Evolutionary conservation across 1,140 invertebrate genomes (phyloP), one percentile per base, ranked within the genome.

Genomic region (Brachionus koreanus): DNA sequence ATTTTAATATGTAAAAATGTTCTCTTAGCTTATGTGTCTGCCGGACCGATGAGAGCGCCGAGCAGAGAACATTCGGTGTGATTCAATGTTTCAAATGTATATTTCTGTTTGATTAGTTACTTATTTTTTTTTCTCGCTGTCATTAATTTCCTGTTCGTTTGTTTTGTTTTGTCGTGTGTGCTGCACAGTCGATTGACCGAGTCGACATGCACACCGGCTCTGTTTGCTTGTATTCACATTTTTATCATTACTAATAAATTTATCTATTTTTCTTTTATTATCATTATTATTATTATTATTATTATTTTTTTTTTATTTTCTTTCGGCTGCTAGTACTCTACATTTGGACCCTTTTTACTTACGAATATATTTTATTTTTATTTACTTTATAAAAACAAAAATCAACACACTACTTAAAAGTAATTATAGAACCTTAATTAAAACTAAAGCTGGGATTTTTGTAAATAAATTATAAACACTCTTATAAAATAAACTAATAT

Each of bases 291-390:
- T 57, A n/a, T 57, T 57, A 16, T n/a, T 57, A 16, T 57, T 69
- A n/a, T 69, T 39, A 16, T 39, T 69, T 39, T 35, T 13, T 42
- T 39, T 16, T 69, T 16, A 16, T 19, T 69, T 10, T 69, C 37
- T 42, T 6, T 42, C 16, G 3, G 10, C 29, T 13, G 7, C 61
- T 35, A 57, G 52, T 57, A 57, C 61, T 65, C 13, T 65, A 65
- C 33, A 33, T 65, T 37, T 69, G 65, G 35, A 69, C 37, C 65
- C 65, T 69, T 69, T 69, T 69, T 69, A 69, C 65, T 69, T 69
- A 37, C 35, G 65, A 69, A 69, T 69, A 69, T 69, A 69, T 69
- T 69, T 69, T 69, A 69, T 69, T 39, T 69, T 69, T 69, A 19
- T 69, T 42, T n/a, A 69, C 33, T 9, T 13, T 69, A 5, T 2